Evolutionary conservation across 2,888 invertebrate genomes (phyloP).

Genomic region (Agonopterix arenella): DNA sequence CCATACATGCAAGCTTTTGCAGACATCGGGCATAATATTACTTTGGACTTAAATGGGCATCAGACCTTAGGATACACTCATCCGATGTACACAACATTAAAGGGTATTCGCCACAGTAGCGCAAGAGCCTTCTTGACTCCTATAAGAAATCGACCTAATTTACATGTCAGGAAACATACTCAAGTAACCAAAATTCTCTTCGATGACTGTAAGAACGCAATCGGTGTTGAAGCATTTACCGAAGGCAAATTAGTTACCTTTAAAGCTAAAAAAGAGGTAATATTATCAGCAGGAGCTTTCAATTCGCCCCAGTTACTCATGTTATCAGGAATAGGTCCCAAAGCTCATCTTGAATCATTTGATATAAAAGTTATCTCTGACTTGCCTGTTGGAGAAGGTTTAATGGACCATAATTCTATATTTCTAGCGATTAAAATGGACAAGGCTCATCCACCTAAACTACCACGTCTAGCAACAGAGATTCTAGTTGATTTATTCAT

Average conservation of each 20-base stretch:
- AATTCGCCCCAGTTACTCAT: constrained; percentile 69
- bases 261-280: constrained; percentile 59
- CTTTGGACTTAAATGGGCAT: neutral
- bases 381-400: constrained; percentile 63
- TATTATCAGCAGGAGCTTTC: constrained; percentile 66
- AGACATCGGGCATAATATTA: neutral
- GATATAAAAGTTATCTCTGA: constrained; percentile 47
- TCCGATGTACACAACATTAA: neutral
- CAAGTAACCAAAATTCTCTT: constrained; percentile 67
- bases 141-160: constrained; percentile 20
- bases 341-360: constrained; percentile 36
- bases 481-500: neutral
- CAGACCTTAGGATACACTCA: neutral
- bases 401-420: constrained; percentile 67
- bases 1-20: neutral
- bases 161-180: constrained; percentile 63
- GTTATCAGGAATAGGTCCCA: constrained; percentile 70
- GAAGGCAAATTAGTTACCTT: constrained; percentile 28
- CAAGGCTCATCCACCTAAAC: neutral
- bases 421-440: constrained; percentile 26
- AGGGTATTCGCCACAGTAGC: neutral
- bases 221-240: constrained; percentile 40
- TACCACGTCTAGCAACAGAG: neutral
- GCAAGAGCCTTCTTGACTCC: neutral
- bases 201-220: constrained; percentile 51